Base-by-base conservation (phyloP, 1,140 invertebrate genomes). In the Batillaria attramentaria region DNA sequence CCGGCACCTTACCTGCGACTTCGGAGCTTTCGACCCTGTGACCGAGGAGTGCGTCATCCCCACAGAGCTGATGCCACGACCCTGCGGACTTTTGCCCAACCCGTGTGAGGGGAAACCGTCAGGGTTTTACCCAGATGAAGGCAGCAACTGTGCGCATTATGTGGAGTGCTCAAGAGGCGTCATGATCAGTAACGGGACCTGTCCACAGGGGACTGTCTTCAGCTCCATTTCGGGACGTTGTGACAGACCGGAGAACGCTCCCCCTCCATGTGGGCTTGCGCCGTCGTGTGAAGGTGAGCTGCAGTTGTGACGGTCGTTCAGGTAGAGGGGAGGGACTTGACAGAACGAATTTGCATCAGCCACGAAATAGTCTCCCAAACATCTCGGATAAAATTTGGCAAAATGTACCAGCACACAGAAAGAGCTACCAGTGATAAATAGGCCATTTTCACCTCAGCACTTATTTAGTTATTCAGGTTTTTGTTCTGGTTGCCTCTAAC, bases 41-140 rank as follows among this genome's bases (percentile, higher is more conserved):
- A 79, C 54, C 31, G 76, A 81, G 42, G 70, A 79, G 57, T 84
- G 84, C 72, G 78, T 83, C 50, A 77, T 81, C n/a, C 43, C 79
- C 31, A 66, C 42, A 1, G 78, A 81, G 46, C 75, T 77, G 24
- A 68, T 79, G 13, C 74, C 76, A 20, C 69, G 74, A 37, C 84
- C 84, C 0, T 84, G 84, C 60, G 84, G 84, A 3, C 79, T 83
- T 20, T 69, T 79, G 33, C 77, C 79, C 20, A 84, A 82, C 70
- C 83, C 81, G 0, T 84, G 83, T 37, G 72, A 83, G 66, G 72
- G 65, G 2, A 78, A 65, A 24, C 24, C 62, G 28, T 68, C 79
- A 0, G 83, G 83, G 13, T 72, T 81, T 20, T 73, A 80, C 66
- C 75, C 80, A 10, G 83, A 84, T 65, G 31, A 50, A n/a, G 76